Evolutionary conservation across 2,113 vertebrate species (phyloP), one percentile per base, ranked within the genome.

Genomic region (Labrus mixtus): DNA sequence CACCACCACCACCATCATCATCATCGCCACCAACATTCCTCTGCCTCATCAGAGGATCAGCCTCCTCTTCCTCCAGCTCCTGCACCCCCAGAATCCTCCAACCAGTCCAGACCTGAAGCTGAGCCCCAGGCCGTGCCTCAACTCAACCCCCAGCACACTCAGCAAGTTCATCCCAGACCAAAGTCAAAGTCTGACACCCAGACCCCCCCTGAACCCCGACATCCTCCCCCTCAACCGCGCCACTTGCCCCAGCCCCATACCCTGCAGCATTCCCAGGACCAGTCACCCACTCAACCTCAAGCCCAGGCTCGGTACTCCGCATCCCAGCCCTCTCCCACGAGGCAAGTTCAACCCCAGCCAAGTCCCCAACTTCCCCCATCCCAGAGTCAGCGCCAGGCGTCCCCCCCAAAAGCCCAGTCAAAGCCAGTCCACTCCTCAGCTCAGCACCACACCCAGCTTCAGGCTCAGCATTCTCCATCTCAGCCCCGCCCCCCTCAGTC

Each of bases 1-100:
- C 95, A 95, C 19, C 95, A 95, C 55, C 95, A 89, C 0, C 87
- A 90, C 70, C 95, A 95, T 62, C 94, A 93, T 46, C 94, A 76
- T 25, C 86, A 87, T 54, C 93, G 93, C 74, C 94, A 93, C 36
- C 90, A 90, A 84, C 89, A 91, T 73, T 73, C 83, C 17, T 79
- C 79, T 59, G 48, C 57, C 19, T 66, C 87, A 17, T 22, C 60
- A 3, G 20, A 73, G 67, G 79, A 87, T 72, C 84, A 75, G 51
- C 72, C 83, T 45, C 33, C 68, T n/a, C 50, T 63, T 10, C 76
- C 50, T 19, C 68, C 80, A 20, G n/a, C 48, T 29, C 81, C 91
- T 8, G 89, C 83, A 85, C 87, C 78, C 1, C 78, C 88, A 58
- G 73, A 81, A 2, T 80, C 89, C 58, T 64, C 85, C 17, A 69